Percentiles rank a stretch among this genome's conserved stretches.
Evolutionary conservation across 2,113 vertebrate species (phyloP).

Genomic region (Triplophysa tibetana): DNA sequence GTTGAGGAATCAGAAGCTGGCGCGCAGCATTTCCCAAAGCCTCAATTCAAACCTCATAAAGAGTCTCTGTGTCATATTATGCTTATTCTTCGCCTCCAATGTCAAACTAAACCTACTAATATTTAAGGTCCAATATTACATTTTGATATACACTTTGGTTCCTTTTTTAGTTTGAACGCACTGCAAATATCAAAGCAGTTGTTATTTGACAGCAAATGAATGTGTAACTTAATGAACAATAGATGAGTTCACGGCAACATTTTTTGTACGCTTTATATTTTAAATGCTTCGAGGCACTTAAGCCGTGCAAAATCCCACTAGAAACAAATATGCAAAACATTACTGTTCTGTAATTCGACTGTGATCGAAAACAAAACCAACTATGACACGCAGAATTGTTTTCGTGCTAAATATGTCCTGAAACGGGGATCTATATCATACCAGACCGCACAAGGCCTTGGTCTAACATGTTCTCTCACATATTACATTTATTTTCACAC

Average conservation of each 20-base stretch:
- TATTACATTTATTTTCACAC: conserved; percentile 38
- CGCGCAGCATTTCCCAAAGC: background rate
- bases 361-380: background rate
- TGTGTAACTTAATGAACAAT: background rate
- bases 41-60: background rate
- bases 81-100: background rate
- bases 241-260: background rate
- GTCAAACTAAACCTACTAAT: background rate
- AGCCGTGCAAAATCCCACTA: background rate
- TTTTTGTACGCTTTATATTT: background rate
- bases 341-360: background rate
- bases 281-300: background rate
- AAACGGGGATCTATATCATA: background rate
- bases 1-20: conserved; percentile 11
- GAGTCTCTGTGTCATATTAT: background rate
- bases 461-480: background rate
- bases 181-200: background rate
- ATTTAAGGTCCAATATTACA: background rate
- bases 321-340: background rate
- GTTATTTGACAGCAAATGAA: background rate
- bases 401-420: background rate
- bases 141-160: background rate
- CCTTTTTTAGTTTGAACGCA: background rate
- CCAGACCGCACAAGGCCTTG: background rate
- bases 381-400: background rate